Conservation (phyloP, 1,140 invertebrate genomes). For the Trigoniulus corallinus region DNA sequence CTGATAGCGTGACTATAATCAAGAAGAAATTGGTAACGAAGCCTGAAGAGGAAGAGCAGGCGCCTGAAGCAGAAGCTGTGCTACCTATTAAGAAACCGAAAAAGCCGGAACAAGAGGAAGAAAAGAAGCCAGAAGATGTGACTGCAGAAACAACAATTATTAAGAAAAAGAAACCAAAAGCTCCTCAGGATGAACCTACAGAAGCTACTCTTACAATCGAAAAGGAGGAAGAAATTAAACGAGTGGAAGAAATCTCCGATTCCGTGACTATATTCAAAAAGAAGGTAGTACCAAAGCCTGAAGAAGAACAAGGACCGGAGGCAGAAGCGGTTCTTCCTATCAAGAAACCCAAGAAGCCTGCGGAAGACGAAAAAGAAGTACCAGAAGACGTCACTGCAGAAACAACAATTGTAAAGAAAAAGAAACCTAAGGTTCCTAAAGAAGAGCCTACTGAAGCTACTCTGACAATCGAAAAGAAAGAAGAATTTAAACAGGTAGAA, state of each 20-base stretch:
- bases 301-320: constrained; percentile 18
- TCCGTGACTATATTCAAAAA: constrained; percentile 6
- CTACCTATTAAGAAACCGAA: no score
- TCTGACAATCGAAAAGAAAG: constrained; percentile 1
- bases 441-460: background rate
- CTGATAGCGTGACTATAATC: background rate
- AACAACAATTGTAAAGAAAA: constrained; percentile 8
- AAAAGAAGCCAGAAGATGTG: constrained; percentile 18
- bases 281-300: constrained; percentile 18
- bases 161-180: constrained; percentile 22
- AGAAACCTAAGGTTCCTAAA: constrained; percentile 15
- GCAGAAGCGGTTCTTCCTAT: background rate
- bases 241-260: constrained; percentile 19
- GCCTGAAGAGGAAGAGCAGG: no score
- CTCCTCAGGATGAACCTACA: background rate
- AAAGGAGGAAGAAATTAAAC: constrained; percentile 34
- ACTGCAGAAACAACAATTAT: constrained; percentile 9
- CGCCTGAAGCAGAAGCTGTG: no score
- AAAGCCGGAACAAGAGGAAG: no score
- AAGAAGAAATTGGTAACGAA: constrained; percentile 5
- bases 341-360: constrained; percentile 5
- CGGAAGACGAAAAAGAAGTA: constrained; percentile 9
- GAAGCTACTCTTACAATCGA: constrained; percentile 30
- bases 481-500: constrained; percentile 19
- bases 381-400: constrained; percentile 10